Evolutionary conservation across 2,888 invertebrate genomes (phyloP).

Genomic region (Oscheius sp.): DNA sequence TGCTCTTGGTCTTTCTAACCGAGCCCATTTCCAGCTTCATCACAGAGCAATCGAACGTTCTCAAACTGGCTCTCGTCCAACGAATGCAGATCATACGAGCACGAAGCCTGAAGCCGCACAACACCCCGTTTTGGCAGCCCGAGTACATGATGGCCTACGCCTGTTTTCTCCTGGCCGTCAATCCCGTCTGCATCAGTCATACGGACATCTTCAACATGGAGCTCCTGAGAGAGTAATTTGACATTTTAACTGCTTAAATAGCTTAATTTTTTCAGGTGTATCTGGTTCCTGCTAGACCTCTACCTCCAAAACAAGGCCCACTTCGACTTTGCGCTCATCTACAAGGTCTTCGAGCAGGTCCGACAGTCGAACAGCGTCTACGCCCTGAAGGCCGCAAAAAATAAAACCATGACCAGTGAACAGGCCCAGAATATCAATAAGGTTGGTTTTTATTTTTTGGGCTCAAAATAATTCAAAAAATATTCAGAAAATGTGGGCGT

Average conservation of each 20-base stretch:
- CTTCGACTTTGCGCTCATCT: constrained; percentile 32
- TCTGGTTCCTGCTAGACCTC: constrained; percentile 47
- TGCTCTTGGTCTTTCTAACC: not conserved
- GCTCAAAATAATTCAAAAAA: not conserved
- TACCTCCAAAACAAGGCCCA: constrained; percentile 21
- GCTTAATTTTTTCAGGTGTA: constrained; percentile 34
- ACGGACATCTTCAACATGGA: constrained; percentile 18
- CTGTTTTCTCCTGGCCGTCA: constrained; percentile 24
- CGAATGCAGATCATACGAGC: not conserved
- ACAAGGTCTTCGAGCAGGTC: constrained; percentile 36
- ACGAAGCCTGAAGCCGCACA: not conserved
- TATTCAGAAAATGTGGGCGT: constrained; percentile 56
- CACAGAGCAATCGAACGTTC: not conserved
- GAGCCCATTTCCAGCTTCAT: constrained; percentile 5
- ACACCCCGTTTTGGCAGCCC: constrained; percentile 31
- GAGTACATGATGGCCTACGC: constrained; percentile 33
- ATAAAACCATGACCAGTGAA: constrained; percentile 2
- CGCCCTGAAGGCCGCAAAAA: constrained; percentile 28
- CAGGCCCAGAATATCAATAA: constrained; percentile 8
- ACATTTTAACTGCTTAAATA: not conserved
- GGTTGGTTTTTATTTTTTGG: not conserved
- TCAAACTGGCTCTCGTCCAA: not conserved
- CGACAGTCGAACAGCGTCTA: constrained; percentile 40
- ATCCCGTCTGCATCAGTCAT: constrained; percentile 28
- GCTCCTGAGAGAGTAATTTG: constrained; percentile 45